phyloP scores from a whole-genome alignment of 1,140 invertebrate species.

The Diprion similis region DNA sequence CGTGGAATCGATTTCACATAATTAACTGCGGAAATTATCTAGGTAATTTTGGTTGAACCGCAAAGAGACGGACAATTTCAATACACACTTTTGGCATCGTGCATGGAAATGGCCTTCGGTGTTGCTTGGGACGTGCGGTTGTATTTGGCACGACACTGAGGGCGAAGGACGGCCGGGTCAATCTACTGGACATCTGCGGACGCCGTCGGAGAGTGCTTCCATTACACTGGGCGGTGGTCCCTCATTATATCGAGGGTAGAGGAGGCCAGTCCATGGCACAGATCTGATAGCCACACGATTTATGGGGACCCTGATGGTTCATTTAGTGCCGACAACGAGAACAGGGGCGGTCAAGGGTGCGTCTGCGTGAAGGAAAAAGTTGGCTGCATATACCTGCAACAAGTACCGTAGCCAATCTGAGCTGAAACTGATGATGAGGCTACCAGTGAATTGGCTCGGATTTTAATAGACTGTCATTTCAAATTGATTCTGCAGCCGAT shows the following conservation, averaged over 20 bases:
- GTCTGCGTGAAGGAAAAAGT: slow-evolving; percentile 6
- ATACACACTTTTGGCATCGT: too few species aligned
- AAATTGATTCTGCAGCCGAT: too few species aligned
- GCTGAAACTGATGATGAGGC: too few species aligned
- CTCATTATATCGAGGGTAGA: slow-evolving; percentile 48
- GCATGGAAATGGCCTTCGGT: too few species aligned
- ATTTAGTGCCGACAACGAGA: slow-evolving; percentile 48
- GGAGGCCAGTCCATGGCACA: slow-evolving; percentile 32
- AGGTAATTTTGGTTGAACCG: too few species aligned
- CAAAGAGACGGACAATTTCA: too few species aligned
- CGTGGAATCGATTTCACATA: too few species aligned
- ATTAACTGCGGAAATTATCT: too few species aligned
- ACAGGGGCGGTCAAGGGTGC: slow-evolving; percentile 12
- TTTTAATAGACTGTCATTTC: too few species aligned
- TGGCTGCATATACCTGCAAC: too few species aligned
- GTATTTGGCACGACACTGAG: background rate
- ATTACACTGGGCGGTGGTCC: slow-evolving; percentile 51
- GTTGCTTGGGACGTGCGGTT: background rate
- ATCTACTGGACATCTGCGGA: slow-evolving; percentile 39
- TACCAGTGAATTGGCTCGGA: too few species aligned
- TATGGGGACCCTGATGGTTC: slow-evolving; percentile 51
- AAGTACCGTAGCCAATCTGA: too few species aligned
- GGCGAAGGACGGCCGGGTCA: slow-evolving; percentile 22
- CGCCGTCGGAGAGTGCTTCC: slow-evolving; percentile 38
- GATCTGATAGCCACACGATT: slow-evolving; percentile 51